Evolutionary conservation across 1,140 invertebrate genomes (phyloP).

Genomic region (Trissolcus basalis): DNA sequence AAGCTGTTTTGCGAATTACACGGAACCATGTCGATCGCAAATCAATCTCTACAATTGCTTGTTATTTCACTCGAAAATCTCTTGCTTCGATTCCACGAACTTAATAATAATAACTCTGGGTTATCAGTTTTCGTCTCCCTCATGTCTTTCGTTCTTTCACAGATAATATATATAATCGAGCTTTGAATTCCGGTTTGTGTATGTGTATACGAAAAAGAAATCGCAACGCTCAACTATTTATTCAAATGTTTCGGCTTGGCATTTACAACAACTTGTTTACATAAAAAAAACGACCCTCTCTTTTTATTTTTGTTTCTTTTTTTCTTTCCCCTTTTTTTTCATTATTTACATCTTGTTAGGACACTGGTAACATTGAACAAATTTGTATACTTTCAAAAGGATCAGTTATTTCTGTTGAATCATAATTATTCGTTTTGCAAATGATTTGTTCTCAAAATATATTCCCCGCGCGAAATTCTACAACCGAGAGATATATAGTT

Average conservation of each 20-base stretch:
- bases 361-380: constrained; percentile 13
- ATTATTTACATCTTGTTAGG: constrained; percentile 35
- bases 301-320: too few species aligned
- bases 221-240: constrained; percentile 26
- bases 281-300: constrained; percentile 14
- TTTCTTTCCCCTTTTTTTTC: constrained; percentile 4
- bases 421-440: too few species aligned
- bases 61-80: background rate
- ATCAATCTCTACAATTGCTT: background rate
- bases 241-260: constrained; percentile 19
- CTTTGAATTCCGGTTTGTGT: background rate
- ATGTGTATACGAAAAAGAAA: constrained; percentile 23
- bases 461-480: too few species aligned
- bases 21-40: background rate
- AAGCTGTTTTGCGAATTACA: background rate
- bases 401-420: too few species aligned
- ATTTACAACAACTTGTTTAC: constrained; percentile 31
- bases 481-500: too few species aligned
- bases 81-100: background rate
- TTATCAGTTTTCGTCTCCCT: too few species aligned
- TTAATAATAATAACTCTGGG: background rate
- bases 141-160: too few species aligned
- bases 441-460: too few species aligned
- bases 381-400: too few species aligned
- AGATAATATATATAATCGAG: too few species aligned